Evolutionary conservation across 1,140 invertebrate species (phyloP), one percentile per base, ranked within the genome.

Genomic region (Cydia splendana): DNA sequence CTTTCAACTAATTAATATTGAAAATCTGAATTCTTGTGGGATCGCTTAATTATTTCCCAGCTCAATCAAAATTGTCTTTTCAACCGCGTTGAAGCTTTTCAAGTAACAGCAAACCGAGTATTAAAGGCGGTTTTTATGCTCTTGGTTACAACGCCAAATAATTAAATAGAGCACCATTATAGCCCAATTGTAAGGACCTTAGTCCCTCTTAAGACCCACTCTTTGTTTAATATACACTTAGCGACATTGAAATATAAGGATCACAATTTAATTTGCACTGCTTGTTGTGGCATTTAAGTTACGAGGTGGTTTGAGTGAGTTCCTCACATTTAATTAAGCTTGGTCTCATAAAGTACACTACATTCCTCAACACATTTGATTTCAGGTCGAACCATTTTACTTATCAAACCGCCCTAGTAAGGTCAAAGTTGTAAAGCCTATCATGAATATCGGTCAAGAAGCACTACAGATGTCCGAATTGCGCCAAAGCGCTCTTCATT

Each of bases 211-310:
- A n/a, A 71, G 67, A 42, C 9, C n/a, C 67, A 28, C 28, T 51
- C 24, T 15, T 38, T 69, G 28, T 42, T 45, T 71, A 24, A 71
- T 71, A 71, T 12, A n/a, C 67, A 71, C 34, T 71, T 42, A 71
- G 13, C 34, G 30, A 38, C 38, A 71, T 71, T 62, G 38, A 38
- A n/a, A 71, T 28, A 42, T 38, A 24, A 38, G 15, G 67, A 69
- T 69, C 3, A 69, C 13, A 34, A 69, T 34, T 34, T 71, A 20
- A 18, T 71, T 71, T n/a, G 13, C 30, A 71, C 15, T 71, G 67
- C 1, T 18, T 42, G 15, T 71, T 71, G 9, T 2, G 6, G 13
- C 18, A 0, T 9, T 42, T 1, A 18, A 18, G 9, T 45, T n/a
- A n/a, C n/a, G n/a, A n/a, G n/a, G n/a, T n/a, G n/a, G n/a, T n/a